phyloP scores from a whole-genome alignment of 1,140 invertebrate species.

The Eueides isabella region DNA sequence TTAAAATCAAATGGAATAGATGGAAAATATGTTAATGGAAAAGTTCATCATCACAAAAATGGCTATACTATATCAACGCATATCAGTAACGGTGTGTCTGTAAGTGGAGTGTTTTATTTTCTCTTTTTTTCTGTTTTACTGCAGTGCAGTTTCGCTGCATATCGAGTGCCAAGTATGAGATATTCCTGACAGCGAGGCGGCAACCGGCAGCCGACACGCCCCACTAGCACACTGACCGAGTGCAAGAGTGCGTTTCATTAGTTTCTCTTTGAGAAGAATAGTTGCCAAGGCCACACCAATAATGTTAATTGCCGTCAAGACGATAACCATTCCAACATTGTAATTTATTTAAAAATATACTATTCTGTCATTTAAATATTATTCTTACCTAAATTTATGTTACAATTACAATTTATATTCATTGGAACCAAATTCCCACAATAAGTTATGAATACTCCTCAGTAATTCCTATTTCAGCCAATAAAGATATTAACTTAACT shows the following conservation, averaged over 20 bases:
- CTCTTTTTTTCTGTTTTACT: not conserved
- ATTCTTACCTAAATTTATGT: no score
- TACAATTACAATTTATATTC: no score
- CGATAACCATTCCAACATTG: constrained; percentile 11
- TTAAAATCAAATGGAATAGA: constrained; percentile 50
- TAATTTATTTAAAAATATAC: not conserved
- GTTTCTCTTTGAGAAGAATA: constrained; percentile 8
- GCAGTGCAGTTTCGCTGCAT: not conserved
- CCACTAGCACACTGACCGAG: not conserved
- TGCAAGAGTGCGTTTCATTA: not conserved
- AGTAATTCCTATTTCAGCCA: no score
- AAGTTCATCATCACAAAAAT: constrained; percentile 53
- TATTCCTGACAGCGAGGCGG: not conserved
- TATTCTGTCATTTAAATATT: not conserved
- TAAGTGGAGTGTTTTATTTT: constrained; percentile 56
- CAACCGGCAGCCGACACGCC: constrained; percentile 2
- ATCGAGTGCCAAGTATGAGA: not conserved
- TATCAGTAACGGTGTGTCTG: constrained; percentile 50
- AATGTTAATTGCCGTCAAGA: constrained; percentile 14
- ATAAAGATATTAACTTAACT: no score
- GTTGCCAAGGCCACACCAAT: constrained; percentile 24
- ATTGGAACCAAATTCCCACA: no score
- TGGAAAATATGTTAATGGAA: constrained; percentile 54
- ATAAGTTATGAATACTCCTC: no score
- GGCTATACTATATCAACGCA: constrained; percentile 49